A percentile compares a stretch with the other conserved stretches of the same genome.
These are phyloP conservation scores for Hyaena hyaena DNA, from an alignment of 2,113 vertebrate genomes.

Conservation along the genomic window DNA sequence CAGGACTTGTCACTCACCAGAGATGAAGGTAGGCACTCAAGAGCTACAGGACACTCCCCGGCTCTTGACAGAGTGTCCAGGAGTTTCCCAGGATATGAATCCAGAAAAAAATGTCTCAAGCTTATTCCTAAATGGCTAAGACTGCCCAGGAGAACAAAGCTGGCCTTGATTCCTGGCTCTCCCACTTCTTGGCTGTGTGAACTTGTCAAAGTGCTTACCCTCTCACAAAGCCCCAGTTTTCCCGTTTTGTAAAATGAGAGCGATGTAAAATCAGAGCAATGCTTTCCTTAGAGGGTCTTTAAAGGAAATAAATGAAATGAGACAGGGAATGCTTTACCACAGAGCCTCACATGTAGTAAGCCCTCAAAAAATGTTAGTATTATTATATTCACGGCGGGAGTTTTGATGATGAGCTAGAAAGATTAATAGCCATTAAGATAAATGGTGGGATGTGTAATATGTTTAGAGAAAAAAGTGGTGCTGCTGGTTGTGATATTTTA, in stretches of 20 bases:
- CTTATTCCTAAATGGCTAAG: background rate
- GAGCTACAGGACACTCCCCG: background rate
- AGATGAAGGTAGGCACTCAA: background rate
- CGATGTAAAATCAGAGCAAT: background rate
- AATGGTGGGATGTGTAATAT: background rate
- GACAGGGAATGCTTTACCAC: background rate
- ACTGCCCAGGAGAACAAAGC: background rate
- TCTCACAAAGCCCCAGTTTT: background rate
- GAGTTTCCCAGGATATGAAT: background rate
- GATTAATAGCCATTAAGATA: background rate
- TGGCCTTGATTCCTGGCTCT: background rate
- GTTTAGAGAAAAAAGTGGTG: background rate
- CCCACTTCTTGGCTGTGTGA: background rate
- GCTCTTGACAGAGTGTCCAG: background rate
- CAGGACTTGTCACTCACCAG: background rate
- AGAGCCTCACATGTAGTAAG: background rate
- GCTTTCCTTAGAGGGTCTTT: background rate
- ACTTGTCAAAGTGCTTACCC: background rate
- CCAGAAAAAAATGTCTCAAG: background rate
- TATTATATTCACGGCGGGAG: background rate
- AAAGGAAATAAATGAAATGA: background rate
- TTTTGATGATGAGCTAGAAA: background rate
- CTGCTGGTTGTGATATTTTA: background rate
- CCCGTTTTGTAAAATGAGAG: background rate
- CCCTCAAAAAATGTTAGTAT: fast-evolving